Conservation (phyloP, 2,113 vertebrate genomes). For the Phodopus roborovskii region DNA sequence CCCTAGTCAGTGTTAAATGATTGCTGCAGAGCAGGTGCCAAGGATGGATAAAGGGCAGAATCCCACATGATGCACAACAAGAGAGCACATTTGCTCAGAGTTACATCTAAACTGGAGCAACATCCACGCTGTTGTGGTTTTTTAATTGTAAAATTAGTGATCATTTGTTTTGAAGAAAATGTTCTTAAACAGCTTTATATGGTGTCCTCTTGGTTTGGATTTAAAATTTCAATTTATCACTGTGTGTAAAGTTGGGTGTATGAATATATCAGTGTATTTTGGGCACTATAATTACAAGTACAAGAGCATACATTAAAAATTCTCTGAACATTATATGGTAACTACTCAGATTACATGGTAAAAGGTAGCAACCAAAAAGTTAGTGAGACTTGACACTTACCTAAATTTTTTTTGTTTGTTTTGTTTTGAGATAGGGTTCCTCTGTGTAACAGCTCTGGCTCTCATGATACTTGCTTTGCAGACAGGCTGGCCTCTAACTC, state of each 20-base stretch:
- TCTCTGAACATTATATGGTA: neutral
- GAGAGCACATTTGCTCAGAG: neutral
- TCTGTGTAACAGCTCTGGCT: neutral
- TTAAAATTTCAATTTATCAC: constrained; percentile 33
- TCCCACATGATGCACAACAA: neutral
- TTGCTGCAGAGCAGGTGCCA: neutral
- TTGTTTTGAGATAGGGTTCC: neutral
- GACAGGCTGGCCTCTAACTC: neutral
- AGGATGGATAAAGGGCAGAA: neutral
- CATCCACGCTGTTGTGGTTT: neutral
- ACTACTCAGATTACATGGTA: neutral
- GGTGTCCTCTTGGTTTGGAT: neutral
- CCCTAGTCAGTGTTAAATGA: neutral
- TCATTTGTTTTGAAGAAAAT: constrained; percentile 34
- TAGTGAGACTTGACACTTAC: neutral
- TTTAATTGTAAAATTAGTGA: constrained; percentile 11
- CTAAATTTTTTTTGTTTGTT: neutral
- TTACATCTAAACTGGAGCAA: constrained; percentile 22
- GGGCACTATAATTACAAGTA: constrained; percentile 43
- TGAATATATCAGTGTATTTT: neutral
- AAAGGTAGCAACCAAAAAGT: constrained; percentile 36
- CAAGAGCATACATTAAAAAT: constrained; percentile 42
- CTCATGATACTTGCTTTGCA: neutral
- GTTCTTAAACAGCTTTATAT: constrained; percentile 15
- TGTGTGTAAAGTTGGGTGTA: neutral